A percentile compares a stretch with the other conserved stretches of the same genome.
Evolutionary conservation across 2,113 vertebrate species (phyloP).

Genomic region (Notiomystis cincta): DNA sequence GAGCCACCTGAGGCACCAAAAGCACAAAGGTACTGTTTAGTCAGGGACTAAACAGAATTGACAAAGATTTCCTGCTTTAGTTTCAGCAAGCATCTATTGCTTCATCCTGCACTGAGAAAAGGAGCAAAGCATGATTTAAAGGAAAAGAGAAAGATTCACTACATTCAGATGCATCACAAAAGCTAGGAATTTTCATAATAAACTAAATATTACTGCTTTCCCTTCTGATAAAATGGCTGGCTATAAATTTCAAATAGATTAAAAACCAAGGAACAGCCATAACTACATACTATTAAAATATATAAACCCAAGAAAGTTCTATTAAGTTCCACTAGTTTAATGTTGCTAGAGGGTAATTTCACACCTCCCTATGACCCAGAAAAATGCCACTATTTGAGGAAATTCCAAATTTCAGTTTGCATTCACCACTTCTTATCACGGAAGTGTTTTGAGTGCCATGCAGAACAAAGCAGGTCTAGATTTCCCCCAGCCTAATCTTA

Average conservation of each 20-base stretch:
- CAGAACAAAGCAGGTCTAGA: not conserved
- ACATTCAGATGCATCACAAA: not conserved
- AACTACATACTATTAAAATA: not conserved
- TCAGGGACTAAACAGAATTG: not conserved
- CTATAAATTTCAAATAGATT: not conserved
- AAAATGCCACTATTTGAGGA: not conserved
- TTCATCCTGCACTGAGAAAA: not conserved
- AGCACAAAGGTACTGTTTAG: not conserved
- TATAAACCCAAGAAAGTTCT: not conserved
- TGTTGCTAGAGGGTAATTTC: not conserved
- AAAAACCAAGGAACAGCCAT: not conserved
- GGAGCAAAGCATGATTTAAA: not conserved
- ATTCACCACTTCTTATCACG: not conserved
- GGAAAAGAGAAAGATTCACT: not conserved
- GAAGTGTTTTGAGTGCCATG: not conserved
- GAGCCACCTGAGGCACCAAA: not conserved
- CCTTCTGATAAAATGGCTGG: not conserved
- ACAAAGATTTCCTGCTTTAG: not conserved
- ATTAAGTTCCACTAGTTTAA: not conserved
- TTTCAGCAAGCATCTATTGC: not conserved
- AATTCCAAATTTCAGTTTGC: not conserved
- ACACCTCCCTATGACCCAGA: not conserved
- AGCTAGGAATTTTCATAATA: not conserved
- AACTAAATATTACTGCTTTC: not conserved
- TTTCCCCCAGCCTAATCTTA: not conserved